phyloP scores from a whole-genome alignment of 2,797 vertebrate species.

The Melanotaenia pygmaea region DNA sequence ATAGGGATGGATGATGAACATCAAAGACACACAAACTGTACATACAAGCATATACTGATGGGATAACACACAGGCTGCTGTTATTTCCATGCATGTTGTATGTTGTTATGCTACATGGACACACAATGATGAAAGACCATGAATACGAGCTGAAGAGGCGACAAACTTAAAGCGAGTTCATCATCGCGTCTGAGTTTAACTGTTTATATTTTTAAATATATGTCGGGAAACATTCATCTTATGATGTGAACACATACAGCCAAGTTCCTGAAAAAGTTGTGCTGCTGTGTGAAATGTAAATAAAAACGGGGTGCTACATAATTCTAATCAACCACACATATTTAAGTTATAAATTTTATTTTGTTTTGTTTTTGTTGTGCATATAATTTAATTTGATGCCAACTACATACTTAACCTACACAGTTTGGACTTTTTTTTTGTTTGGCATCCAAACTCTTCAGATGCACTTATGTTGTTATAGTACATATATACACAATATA shows the following conservation, averaged over 20 bases:
- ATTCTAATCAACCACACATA: neutral
- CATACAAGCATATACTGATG: slow-evolving; percentile 56
- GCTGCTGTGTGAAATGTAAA: slow-evolving; percentile 4
- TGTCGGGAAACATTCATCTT: neutral
- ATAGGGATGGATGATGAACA: slow-evolving; percentile 80
- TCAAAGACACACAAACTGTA: slow-evolving; percentile 56
- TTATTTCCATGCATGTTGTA: slow-evolving; percentile 39
- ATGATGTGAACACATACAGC: neutral
- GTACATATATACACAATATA: too few species aligned
- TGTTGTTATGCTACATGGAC: slow-evolving; percentile 33
- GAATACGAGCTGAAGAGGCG: slow-evolving; percentile 28
- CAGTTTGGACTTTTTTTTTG: neutral
- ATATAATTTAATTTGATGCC: neutral
- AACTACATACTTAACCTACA: too few species aligned
- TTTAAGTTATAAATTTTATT: neutral
- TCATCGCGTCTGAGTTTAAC: neutral
- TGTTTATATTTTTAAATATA: neutral
- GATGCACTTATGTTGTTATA: too few species aligned
- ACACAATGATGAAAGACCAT: slow-evolving; percentile 23
- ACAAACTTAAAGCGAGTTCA: slow-evolving; percentile 11
- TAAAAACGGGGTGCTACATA: neutral
- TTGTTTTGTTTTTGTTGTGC: neutral
- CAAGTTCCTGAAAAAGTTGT: neutral
- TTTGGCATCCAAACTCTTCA: too few species aligned
- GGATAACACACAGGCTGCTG: slow-evolving; percentile 46